Evolutionary conservation across 2,888 invertebrate species (phyloP), one percentile per base, ranked within the genome.

Genomic region (Chaetogeoica ovagalla): DNA sequence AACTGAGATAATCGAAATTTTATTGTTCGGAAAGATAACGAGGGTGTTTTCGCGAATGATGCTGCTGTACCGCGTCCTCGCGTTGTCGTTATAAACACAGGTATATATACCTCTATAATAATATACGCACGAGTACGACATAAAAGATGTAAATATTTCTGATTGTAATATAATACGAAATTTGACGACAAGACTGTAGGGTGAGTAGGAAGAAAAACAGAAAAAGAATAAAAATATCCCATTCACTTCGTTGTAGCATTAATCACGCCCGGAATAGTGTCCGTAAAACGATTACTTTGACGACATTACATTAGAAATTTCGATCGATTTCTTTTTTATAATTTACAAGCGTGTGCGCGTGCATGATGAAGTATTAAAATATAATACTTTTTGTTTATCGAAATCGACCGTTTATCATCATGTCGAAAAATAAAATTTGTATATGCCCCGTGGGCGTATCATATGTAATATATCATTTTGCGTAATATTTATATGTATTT

Each of bases 11-110:
- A 79, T 79, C 79, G 79, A 79, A 79, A 79, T 79, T 79, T 79
- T 79, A 79, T 79, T 79, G 79, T 79, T 79, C 63, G 79, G 79
- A 79, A 79, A 79, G 79, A 79, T 79, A 79, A 79, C 79, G 71
- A 79, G 79, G 79, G 79, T 79, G 79, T 79, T 79, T 63, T 63
- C 48, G 59, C 39, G 65, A 66, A 57, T 23, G 21, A 72, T 30
- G 43, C 23, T n/a, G 43, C 4, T 6, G 43, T 1, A 23, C 72
- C 48, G 23, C 72, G 19, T 60, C 30, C 4, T 30, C 30, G 30
- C 23, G 57, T 57, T 37, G 57, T 57, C n/a, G 37, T 70, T 52
- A 68, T 68, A 55, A 30, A 55, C 48, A 55, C 21, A 59, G 15
- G 3, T 11, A 11, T 52, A 19, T 55, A 7, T 8, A 8, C 48